Conservation (phyloP, 2,113 vertebrate species). For the Malaclemys terrapin region DNA sequence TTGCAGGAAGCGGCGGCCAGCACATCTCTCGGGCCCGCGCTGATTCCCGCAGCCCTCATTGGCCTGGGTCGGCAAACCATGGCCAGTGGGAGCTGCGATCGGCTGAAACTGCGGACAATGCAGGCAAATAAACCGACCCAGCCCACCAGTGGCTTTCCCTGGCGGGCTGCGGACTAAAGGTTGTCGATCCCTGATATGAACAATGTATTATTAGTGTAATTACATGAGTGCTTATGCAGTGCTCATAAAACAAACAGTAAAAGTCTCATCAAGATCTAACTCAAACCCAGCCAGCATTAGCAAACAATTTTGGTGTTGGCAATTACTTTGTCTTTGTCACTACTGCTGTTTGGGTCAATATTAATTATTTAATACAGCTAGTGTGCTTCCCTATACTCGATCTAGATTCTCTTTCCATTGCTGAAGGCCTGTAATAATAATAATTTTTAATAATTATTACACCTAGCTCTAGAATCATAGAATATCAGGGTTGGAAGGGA, state of each 20-base stretch:
- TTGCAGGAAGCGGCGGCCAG: no score
- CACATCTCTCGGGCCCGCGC: no score
- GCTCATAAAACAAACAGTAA: neutral
- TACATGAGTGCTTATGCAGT: neutral
- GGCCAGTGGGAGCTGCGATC: no score
- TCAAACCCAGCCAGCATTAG: rapidly evolving
- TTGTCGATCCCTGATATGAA: neutral
- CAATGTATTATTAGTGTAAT: neutral
- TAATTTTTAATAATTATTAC: neutral
- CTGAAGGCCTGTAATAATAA: neutral
- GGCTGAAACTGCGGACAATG: no score
- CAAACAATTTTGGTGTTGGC: neutral
- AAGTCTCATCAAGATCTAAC: neutral
- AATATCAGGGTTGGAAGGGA: no score
- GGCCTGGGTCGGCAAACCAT: no score
- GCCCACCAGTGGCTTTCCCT: no score
- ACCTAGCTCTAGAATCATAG: neutral
- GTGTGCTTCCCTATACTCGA: neutral
- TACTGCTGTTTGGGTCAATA: neutral
- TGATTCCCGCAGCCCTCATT: no score
- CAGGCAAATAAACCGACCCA: no score
- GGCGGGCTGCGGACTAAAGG: no score
- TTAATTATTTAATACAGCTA: conserved; percentile 27
- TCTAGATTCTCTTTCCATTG: rapidly evolving
- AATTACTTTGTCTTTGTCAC: neutral